A percentile compares a stretch with the other conserved stretches of the same genome.
These are phyloP conservation scores for Aphidius ervi DNA, from an alignment of 1,140 invertebrate genomes.

Conservation along the genomic window DNA sequence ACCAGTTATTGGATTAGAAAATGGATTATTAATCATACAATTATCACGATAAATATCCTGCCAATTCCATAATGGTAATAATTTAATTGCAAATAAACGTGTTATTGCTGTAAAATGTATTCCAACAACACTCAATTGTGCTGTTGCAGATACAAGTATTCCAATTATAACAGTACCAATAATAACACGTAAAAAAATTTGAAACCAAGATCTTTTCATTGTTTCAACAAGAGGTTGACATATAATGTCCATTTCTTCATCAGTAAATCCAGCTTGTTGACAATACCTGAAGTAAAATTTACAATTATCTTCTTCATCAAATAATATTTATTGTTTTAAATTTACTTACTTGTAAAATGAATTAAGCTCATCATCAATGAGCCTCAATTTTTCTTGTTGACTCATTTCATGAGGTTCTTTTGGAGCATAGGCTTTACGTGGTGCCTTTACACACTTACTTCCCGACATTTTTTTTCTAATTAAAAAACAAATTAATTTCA, in stretches of 20 bases:
- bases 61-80: slow-evolving; percentile 77
- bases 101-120: slow-evolving; percentile 59
- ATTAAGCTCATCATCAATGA: slow-evolving; percentile 54
- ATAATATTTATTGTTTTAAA: background rate
- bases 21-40: slow-evolving; percentile 68
- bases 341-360: slow-evolving; percentile 53
- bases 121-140: slow-evolving; percentile 54
- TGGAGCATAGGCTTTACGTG: slow-evolving; percentile 34
- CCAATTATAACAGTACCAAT: slow-evolving; percentile 49
- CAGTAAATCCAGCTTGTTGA: slow-evolving; percentile 63
- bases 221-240: slow-evolving; percentile 61
- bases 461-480: slow-evolving; percentile 37
- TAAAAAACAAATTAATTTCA: background rate
- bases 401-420: slow-evolving; percentile 52
- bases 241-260: slow-evolving; percentile 65
- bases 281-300: slow-evolving; percentile 57
- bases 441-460: slow-evolving; percentile 45
- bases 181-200: slow-evolving; percentile 53
- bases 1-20: slow-evolving; percentile 53
- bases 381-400: slow-evolving; percentile 48
- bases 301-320: background rate
- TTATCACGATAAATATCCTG: slow-evolving; percentile 69
- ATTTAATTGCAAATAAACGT: slow-evolving; percentile 62
- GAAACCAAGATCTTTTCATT: slow-evolving; percentile 59
- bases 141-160: slow-evolving; percentile 47